Evolutionary conservation across 2,113 vertebrate genomes (phyloP).

Genomic region (Rhinichthys klamathensis): DNA sequence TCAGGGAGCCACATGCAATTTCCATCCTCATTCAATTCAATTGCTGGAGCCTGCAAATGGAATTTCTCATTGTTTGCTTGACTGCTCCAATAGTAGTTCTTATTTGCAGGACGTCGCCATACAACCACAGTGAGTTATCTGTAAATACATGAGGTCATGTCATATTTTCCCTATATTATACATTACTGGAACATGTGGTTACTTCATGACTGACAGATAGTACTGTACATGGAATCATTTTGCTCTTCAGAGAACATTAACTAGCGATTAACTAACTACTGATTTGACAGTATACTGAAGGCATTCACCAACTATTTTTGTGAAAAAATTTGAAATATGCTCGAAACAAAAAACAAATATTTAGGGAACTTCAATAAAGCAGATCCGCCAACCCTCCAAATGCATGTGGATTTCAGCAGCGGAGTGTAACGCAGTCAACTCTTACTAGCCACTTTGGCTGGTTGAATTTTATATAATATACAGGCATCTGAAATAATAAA

Average conservation of each 20-base stretch:
- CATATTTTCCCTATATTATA: not conserved
- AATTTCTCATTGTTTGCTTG: constrained; percentile 71
- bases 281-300: not conserved
- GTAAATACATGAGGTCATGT: constrained; percentile 51
- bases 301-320: not conserved
- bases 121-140: constrained; percentile 40
- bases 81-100: constrained; percentile 57
- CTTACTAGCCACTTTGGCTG: too few species aligned
- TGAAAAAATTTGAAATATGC: not conserved
- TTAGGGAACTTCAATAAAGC: not conserved
- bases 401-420: too few species aligned
- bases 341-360: not conserved
- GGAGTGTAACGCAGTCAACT: too few species aligned
- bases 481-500: too few species aligned
- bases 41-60: constrained; percentile 63
- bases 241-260: not conserved
- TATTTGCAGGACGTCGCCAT: constrained; percentile 17
- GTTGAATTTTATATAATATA: too few species aligned
- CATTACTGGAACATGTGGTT: not conserved
- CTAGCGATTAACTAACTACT: not conserved
- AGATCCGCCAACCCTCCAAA: too few species aligned
- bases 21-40: constrained; percentile 63
- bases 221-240: not conserved
- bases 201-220: not conserved
- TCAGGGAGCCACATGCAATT: constrained; percentile 63